Conservation (phyloP, 2,113 vertebrate species). For the Isurus oxyrinchus region DNA sequence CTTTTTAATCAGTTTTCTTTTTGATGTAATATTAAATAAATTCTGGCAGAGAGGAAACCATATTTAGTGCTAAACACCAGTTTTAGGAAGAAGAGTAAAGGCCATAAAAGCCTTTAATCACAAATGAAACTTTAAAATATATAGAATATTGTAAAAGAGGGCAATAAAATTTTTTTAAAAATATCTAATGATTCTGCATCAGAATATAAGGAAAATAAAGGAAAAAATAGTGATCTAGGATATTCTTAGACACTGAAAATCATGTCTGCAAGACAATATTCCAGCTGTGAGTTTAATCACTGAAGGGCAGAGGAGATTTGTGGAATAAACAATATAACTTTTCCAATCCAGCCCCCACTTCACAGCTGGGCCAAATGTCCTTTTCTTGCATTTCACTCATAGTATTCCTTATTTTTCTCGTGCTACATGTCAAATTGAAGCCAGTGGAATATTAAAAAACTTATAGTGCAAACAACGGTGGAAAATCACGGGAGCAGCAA, state of each 20-base stretch:
- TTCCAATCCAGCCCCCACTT: constrained; percentile 13
- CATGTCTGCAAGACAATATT: background rate
- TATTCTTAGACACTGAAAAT: background rate
- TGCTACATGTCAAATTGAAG: background rate
- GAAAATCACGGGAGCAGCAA: background rate
- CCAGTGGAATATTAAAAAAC: background rate
- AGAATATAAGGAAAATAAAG: background rate
- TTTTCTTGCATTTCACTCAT: background rate
- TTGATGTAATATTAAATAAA: background rate
- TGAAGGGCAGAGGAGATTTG: background rate
- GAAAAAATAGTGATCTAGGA: background rate
- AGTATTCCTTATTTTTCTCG: background rate
- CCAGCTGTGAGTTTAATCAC: background rate
- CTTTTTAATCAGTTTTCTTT: background rate
- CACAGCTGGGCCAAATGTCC: background rate
- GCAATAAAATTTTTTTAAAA: background rate
- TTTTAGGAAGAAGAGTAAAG: background rate
- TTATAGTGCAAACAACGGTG: background rate
- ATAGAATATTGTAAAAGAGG: background rate
- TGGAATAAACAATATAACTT: constrained; percentile 18
- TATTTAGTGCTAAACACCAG: background rate
- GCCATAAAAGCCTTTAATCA: background rate
- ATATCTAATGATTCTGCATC: background rate
- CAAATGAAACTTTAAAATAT: background rate
- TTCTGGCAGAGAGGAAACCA: background rate